phyloP scores from a whole-genome alignment of 2,113 vertebrate genomes.

The Lepidothrix coronata region DNA sequence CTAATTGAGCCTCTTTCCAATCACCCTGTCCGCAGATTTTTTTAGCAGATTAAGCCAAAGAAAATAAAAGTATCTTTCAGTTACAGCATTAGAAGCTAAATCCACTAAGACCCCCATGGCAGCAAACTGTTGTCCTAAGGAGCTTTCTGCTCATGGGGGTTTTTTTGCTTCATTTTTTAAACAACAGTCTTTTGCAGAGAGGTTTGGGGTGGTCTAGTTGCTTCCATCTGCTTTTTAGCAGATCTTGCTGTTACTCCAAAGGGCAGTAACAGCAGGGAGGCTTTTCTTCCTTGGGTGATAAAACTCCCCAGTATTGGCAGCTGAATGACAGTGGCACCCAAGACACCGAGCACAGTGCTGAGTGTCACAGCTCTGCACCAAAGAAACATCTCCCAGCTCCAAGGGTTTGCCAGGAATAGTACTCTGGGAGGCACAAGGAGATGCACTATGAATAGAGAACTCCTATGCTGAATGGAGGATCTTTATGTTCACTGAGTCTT shows the following conservation, averaged over 20 bases:
- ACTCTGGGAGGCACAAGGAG: background rate
- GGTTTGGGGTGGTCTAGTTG: background rate
- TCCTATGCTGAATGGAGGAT: background rate
- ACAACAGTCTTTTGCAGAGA: background rate
- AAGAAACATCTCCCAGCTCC: background rate
- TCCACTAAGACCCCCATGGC: background rate
- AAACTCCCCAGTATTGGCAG: background rate
- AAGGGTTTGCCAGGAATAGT: background rate
- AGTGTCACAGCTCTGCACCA: background rate
- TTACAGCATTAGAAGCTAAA: background rate
- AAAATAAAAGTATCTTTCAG: background rate
- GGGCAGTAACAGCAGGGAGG: background rate
- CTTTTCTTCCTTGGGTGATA: background rate
- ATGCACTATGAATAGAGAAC: background rate
- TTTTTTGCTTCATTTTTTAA: background rate
- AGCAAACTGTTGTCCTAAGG: background rate
- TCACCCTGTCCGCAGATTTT: background rate
- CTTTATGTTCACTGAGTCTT: background rate
- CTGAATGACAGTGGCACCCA: background rate
- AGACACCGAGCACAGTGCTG: background rate
- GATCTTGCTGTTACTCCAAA: background rate
- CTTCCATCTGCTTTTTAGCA: background rate
- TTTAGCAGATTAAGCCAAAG: background rate
- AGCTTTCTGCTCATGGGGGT: background rate
- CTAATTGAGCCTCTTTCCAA: conserved; percentile 14